Evolutionary conservation across 2,888 invertebrate species (phyloP), one percentile per base, ranked within the genome.

Genomic region (Cataglyphis altisquamis): DNA sequence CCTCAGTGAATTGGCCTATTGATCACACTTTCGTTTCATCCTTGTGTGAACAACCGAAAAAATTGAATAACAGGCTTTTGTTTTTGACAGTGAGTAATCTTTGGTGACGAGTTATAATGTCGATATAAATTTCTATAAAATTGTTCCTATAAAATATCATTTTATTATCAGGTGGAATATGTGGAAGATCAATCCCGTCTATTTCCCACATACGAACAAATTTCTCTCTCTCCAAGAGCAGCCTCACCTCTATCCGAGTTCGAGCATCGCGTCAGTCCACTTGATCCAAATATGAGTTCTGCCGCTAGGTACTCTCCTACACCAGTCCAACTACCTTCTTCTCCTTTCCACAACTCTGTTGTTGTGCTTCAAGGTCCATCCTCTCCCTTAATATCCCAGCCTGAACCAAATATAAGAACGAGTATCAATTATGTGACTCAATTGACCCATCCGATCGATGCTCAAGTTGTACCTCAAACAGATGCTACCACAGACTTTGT

Each of bases 251-350:
- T 94, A 15, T 94, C 94, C 0, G 94, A 95, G 52, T 94, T 94
- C 77, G 94, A 94, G 81, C 94, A 94, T 85, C 92, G 93, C 9
- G 94, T 95, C 41, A 95, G 95, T 88, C 94, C 94, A 3, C 90
- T 94, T 77, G 95, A 95, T 83, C 95, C 95, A 12, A 96, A 96
- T 91, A 95, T 96, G 95, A 96, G 96, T 93, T 96, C 96, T 48
- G 95, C 95, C 29, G 96, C 96, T 62, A 95, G 96, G 92, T 97
- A 97, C 91, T 97, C 97, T 86, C 96, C 96, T 0, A 94, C 94
- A 25, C 94, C 94, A 3, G 94, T 94, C 55, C 94, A 94, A 60
- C 85, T 94, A 55, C 94, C 94, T 3, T 91, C 94, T 4, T 91
- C 94, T 48, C 94, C 94, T 21, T 94, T 94, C 73, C 93, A 94